phyloP scores from a whole-genome alignment of 2,888 invertebrate genomes.

The Dromius quadrimaculatus region DNA sequence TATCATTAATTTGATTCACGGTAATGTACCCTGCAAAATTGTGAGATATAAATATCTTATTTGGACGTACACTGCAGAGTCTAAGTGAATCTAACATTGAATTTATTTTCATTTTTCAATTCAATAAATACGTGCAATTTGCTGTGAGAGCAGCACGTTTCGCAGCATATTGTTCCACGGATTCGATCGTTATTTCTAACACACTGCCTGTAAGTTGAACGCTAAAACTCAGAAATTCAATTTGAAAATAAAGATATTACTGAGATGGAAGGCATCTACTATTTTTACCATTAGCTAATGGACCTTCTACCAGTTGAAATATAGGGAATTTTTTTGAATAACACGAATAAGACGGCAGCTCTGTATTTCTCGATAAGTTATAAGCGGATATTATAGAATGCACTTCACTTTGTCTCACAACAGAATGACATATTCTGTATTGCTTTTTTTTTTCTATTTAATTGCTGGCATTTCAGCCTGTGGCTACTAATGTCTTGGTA shows the following conservation, averaged over 20 bases:
- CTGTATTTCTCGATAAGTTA: too few species aligned
- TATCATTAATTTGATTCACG: neutral
- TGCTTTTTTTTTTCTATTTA: too few species aligned
- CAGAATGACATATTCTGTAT: too few species aligned
- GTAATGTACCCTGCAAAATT: neutral
- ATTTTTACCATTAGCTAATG: too few species aligned
- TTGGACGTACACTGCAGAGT: neutral
- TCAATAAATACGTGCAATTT: conserved; percentile 44
- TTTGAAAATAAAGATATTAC: neutral
- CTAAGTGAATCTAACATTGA: conserved; percentile 22
- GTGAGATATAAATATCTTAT: conserved; percentile 1
- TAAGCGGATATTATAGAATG: too few species aligned
- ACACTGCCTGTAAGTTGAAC: neutral
- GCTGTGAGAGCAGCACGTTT: conserved; percentile 26
- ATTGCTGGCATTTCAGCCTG: too few species aligned
- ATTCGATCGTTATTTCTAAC: neutral
- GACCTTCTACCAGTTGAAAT: too few species aligned
- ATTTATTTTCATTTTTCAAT: conserved; percentile 43
- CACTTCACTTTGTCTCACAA: too few species aligned
- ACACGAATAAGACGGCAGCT: too few species aligned
- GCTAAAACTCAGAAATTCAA: neutral
- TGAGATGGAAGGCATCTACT: too few species aligned
- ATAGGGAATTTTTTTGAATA: too few species aligned
- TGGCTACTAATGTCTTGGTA: too few species aligned
- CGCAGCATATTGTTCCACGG: conserved; percentile 11